Evolutionary conservation across 2,113 vertebrate species (phyloP), one percentile per base, ranked within the genome.

Genomic region (Myotis lucifugus): DNA sequence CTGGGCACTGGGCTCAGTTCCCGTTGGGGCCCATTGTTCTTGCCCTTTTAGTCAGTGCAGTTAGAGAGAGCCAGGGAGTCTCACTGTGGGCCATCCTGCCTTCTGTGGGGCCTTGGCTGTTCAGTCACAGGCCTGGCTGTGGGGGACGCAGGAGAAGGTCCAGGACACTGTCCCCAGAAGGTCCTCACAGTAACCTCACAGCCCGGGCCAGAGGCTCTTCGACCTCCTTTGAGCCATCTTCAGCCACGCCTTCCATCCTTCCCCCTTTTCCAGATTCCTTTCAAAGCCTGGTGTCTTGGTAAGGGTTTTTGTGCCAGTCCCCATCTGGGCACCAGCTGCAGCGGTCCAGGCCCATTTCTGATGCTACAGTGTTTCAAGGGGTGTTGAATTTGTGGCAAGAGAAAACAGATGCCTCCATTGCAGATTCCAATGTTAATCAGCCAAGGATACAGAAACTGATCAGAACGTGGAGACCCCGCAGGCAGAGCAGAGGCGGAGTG

Each of bases 361-460:
- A 59, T 59, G 37, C 52, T 95, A 70, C 59, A 86, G 34, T 90
- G 32, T 94, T 94, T 82, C 50, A 77, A 29, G 46, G 61, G 23
- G 21, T 40, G 59, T 90, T 85, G 32, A 64, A 90, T 84, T 67
- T 91, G 54, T 66, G 7, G 15, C 59, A 82, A 77, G 69, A 77
- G 59, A 70, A 29, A 77, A 29, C 52, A 90, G 69, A 64, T 92
- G 72, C 66, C 29, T 54, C 46, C 67, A 34, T 50, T 92, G 61
- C 27, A 54, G 12, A 50, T 40, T 85, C 85, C 32, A 48, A 18
- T 86, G 73, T 95, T 96, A 79, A 88, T 74, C 54, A 83, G 27
- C 64, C 34, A 70, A 59, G 27, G 9, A 23, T 67, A 56, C 23
- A 77, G 61, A 84, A 82, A 59, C 4, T 32, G 34, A 67, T 76